These are phyloP conservation scores for Listronotus bonariensis DNA, from an alignment of 1,140 invertebrate species.

Conservation along the genomic window DNA sequence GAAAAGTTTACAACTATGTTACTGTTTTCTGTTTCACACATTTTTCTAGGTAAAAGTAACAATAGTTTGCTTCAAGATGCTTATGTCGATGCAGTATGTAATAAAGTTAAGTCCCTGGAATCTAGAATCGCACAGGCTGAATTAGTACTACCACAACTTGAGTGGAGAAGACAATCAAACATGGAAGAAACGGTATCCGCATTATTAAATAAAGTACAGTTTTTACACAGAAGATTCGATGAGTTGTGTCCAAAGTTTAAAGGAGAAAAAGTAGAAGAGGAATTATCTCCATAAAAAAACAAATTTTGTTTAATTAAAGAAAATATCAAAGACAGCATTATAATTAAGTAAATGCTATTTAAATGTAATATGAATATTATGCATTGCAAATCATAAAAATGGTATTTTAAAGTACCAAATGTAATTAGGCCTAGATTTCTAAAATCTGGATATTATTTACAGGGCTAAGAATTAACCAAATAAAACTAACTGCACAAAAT, in stretches of 20 bases:
- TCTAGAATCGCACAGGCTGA: conserved; percentile 50
- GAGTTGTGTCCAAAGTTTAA: conserved; percentile 52
- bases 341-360: too few relatives aligned
- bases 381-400: too few relatives aligned
- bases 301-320: too few relatives aligned
- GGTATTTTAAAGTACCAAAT: too few relatives aligned
- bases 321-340: too few relatives aligned
- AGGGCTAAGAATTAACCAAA: too few relatives aligned
- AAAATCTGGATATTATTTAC: too few relatives aligned
- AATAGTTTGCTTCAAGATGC: conserved; percentile 52
- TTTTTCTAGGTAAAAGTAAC: conserved; percentile 41
- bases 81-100: conserved; percentile 52
- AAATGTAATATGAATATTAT: too few relatives aligned
- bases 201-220: conserved; percentile 49
- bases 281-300: conserved; percentile 12
- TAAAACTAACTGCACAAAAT: too few relatives aligned
- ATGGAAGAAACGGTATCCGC: conserved; percentile 51
- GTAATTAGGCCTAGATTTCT: too few relatives aligned
- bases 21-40: neutral
- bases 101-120: conserved; percentile 51
- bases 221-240: conserved; percentile 52
- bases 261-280: conserved; percentile 4
- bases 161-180: conserved; percentile 50
- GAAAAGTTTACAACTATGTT: conserved; percentile 8
- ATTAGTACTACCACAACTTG: conserved; percentile 50